These are phyloP conservation scores for Cataglyphis hispanica DNA, from an alignment of 1,140 invertebrate species.

Conservation along the genomic window DNA sequence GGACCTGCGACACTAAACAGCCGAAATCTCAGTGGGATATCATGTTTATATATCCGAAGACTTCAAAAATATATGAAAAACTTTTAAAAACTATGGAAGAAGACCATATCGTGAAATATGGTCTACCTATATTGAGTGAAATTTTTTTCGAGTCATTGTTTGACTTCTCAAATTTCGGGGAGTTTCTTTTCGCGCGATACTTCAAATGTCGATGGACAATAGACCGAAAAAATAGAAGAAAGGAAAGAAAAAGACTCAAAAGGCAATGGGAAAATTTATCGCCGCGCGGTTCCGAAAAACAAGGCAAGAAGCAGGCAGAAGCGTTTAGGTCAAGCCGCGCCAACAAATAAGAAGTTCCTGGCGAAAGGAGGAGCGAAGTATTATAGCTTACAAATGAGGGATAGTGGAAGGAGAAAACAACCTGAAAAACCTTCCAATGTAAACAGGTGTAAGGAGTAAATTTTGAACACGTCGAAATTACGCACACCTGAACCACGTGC, in stretches of 20 bases:
- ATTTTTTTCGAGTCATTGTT: not conserved
- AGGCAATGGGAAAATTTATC: constrained; percentile 72
- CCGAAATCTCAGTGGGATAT: constrained; percentile 22
- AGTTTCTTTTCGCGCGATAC: not conserved
- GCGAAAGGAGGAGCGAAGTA: constrained; percentile 41
- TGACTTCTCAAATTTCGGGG: constrained; percentile 44
- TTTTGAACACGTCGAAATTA: constrained; percentile 23
- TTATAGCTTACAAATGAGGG: constrained; percentile 70
- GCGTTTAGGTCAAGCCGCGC: constrained; percentile 66
- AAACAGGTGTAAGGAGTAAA: constrained; percentile 65
- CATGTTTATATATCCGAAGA: constrained; percentile 30
- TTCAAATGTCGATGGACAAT: constrained; percentile 65
- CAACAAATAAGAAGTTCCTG: constrained; percentile 71
- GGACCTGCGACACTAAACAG: constrained; percentile 1
- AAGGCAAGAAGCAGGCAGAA: constrained; percentile 57
- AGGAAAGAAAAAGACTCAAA: constrained; percentile 42
- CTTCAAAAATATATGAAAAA: no score
- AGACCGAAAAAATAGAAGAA: not conserved
- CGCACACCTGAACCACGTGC: constrained; percentile 53
- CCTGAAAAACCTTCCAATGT: constrained; percentile 42
- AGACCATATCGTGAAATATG: no score
- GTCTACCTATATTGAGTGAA: no score
- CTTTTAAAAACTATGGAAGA: no score
- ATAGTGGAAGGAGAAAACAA: constrained; percentile 28
- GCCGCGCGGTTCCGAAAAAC: constrained; percentile 51